phyloP scores from a whole-genome alignment of 53 echinoderm and acorn worm species.

The Echinometra lucunter region DNA sequence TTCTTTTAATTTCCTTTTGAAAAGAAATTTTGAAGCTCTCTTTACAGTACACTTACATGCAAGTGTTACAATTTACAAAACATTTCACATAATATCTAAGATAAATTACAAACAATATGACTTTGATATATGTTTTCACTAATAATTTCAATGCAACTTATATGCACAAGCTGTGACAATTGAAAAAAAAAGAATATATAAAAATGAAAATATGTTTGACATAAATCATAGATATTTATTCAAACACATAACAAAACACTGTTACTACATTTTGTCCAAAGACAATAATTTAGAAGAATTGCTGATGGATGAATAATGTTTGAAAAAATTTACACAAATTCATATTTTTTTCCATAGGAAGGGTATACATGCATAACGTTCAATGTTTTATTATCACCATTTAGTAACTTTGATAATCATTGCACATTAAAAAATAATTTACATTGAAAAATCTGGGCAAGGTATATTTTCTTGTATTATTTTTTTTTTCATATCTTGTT shows the following conservation, averaged over 20 bases:
- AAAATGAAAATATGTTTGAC: conserved; percentile 53
- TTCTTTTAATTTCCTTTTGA: conserved; percentile 67
- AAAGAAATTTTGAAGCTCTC: conserved; percentile 73
- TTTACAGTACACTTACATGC: conserved; percentile 73
- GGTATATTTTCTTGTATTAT: conserved; percentile 14
- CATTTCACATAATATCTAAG: conserved; percentile 69
- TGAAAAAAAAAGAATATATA: conserved; percentile 45
- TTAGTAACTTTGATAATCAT: conserved; percentile 52
- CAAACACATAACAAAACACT: conserved; percentile 41
- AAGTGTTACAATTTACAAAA: conserved; percentile 72
- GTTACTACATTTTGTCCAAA: conserved; percentile 38
- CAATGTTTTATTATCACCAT: neutral
- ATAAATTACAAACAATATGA: conserved; percentile 70
- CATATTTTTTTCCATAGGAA: conserved; percentile 14
- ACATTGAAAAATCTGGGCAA: conserved; percentile 51
- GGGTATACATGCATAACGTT: conserved; percentile 37
- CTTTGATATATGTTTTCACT: conserved; percentile 26
- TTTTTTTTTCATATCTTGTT: neutral
- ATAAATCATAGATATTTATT: conserved; percentile 60
- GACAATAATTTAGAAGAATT: conserved; percentile 56
- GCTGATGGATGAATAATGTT: conserved; percentile 44
- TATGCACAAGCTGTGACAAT: conserved; percentile 70
- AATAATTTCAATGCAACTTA: conserved; percentile 57
- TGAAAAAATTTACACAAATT: conserved; percentile 42
- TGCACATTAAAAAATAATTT: conserved; percentile 48